phyloP scores from a whole-genome alignment of 2,888 invertebrate species.

The Thereva nobilitata region DNA sequence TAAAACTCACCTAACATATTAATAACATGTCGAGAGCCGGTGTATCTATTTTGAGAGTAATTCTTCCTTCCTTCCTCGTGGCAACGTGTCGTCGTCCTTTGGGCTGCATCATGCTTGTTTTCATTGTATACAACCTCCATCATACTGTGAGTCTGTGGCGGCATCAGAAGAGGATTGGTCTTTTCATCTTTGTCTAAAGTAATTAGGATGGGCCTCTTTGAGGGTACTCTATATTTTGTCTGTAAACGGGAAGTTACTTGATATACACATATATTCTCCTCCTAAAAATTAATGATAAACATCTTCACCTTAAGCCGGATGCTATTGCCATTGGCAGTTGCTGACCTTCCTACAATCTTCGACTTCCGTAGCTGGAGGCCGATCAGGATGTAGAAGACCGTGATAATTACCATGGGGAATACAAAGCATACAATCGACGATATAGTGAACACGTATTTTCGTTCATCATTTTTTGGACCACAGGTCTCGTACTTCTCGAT shows the following conservation, averaged over 20 bases:
- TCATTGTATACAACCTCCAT: conserved; percentile 39
- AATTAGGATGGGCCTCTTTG: conserved; percentile 35
- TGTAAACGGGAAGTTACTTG: conserved; percentile 4
- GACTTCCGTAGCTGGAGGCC: conserved; percentile 57
- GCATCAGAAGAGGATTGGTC: conserved; percentile 32
- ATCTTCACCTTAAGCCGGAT: conserved; percentile 50
- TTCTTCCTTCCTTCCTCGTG: conserved; percentile 55
- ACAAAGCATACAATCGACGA: conserved; percentile 65
- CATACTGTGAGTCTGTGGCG: conserved; percentile 28
- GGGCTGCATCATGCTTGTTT: conserved; percentile 17
- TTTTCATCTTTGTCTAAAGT: conserved; percentile 38
- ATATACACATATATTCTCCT: not conserved
- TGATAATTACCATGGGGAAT: conserved; percentile 64
- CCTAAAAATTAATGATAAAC: not conserved
- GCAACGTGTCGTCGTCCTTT: conserved; percentile 11
- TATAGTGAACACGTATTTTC: conserved; percentile 60
- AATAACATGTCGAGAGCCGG: conserved; percentile 59
- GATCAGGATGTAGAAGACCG: conserved; percentile 61
- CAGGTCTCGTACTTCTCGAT: conserved; percentile 49
- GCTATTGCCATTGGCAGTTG: conserved; percentile 51
- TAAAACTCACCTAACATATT: conserved; percentile 64
- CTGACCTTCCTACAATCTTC: conserved; percentile 48
- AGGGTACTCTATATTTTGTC: conserved; percentile 38
- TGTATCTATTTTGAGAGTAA: conserved; percentile 55
- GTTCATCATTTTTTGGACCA: conserved; percentile 52